Percentiles rank a stretch among this genome's conserved stretches.
phyloP scores from a whole-genome alignment of 2,888 invertebrate genomes.

The Mantis religiosa region DNA sequence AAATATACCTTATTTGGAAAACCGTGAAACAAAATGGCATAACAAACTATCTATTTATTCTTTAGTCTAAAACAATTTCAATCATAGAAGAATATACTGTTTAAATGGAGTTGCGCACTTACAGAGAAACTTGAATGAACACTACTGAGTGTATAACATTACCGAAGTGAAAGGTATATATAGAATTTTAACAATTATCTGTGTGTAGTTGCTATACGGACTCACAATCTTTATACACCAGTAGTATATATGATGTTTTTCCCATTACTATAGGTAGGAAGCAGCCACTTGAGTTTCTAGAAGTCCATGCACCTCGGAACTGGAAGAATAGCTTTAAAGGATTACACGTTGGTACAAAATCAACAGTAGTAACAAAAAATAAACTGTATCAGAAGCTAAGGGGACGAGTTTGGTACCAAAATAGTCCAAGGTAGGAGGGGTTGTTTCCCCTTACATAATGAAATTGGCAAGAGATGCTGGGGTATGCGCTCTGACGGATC shows the following conservation, averaged over 20 bases:
- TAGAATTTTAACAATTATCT: too few species aligned
- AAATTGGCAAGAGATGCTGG: background rate
- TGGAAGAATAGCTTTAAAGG: background rate
- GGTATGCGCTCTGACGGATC: background rate
- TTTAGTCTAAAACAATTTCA: too few species aligned
- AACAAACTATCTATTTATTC: too few species aligned
- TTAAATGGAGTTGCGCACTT: too few species aligned
- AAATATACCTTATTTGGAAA: too few species aligned
- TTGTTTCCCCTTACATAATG: background rate
- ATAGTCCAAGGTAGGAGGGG: background rate
- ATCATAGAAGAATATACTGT: too few species aligned
- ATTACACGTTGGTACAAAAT: background rate
- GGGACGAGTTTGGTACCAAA: background rate
- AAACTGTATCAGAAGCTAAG: background rate
- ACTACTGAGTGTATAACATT: too few species aligned
- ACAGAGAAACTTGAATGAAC: too few species aligned
- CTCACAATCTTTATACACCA: too few species aligned
- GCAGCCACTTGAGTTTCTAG: background rate
- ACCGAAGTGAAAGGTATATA: too few species aligned
- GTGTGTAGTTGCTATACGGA: too few species aligned
- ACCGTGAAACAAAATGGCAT: too few species aligned
- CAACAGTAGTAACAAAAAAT: background rate
- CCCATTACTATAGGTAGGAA: background rate
- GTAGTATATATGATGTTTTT: background rate
- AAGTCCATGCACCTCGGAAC: background rate